A percentile compares a stretch with the other conserved stretches of the same genome.
These are phyloP conservation scores for Zoanthus solanderi DNA, from an alignment of 92 coral and sea anemone species.

Conservation along the genomic window DNA sequence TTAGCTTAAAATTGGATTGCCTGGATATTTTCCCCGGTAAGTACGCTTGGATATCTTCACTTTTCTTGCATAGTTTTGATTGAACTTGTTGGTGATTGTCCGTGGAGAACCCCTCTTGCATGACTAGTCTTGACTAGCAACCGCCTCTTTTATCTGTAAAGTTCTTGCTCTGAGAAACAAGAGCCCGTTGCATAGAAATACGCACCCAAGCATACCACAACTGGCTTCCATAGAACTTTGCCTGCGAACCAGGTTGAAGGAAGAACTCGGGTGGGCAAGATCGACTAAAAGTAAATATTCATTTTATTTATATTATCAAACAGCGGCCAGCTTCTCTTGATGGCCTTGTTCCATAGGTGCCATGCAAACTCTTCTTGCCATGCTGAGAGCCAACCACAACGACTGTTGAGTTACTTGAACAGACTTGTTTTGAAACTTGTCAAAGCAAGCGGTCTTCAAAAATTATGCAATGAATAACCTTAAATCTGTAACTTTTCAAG, in stretches of 20 bases:
- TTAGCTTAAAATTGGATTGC: not conserved
- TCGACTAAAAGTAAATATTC: constrained; percentile 23
- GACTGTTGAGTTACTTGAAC: not conserved
- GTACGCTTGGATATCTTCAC: constrained; percentile 16
- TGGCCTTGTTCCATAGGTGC: constrained; percentile 1
- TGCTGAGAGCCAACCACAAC: not conserved
- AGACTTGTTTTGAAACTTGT: not conserved
- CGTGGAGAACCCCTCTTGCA: constrained; percentile 62
- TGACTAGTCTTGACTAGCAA: constrained; percentile 79
- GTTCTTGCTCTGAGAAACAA: constrained; percentile 56
- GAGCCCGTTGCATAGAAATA: constrained; percentile 88
- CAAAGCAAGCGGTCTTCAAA: not conserved
- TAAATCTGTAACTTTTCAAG: not conserved
- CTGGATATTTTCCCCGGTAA: constrained; percentile 35
- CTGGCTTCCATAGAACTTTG: constrained; percentile 89
- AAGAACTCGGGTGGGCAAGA: constrained; percentile 27
- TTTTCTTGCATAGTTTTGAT: constrained; percentile 43
- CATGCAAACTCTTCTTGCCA: not conserved
- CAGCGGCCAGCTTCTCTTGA: constrained; percentile 1
- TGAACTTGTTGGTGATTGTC: constrained; percentile 53
- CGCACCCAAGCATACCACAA: constrained; percentile 71
- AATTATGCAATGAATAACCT: too few species aligned
- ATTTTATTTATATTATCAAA: not conserved
- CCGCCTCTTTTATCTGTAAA: constrained; percentile 50
- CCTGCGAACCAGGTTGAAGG: constrained; percentile 74